Conservation (phyloP, 2,888 invertebrate genomes). For the Aproaerema taeniolella region DNA sequence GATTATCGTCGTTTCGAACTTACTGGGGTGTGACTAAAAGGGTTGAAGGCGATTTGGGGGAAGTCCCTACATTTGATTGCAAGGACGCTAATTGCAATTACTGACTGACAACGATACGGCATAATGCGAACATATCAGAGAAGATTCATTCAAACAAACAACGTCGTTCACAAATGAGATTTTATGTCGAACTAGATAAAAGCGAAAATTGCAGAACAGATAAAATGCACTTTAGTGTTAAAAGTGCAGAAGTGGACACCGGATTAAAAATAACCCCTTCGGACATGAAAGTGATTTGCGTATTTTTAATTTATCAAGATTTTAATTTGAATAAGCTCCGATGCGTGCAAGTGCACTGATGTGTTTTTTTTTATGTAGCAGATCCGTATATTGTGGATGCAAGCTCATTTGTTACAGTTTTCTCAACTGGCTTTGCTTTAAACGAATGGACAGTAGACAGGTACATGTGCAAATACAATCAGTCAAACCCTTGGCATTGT, state of each 20-base stretch:
- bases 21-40: slow-evolving; percentile 57
- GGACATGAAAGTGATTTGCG: slow-evolving; percentile 14
- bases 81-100: slow-evolving; percentile 32
- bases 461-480: background rate
- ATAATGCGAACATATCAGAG: no score
- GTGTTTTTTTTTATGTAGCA: no score
- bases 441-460: slow-evolving; percentile 3
- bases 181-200: no score
- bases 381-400: no score
- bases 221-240: background rate
- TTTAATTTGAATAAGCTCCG: slow-evolving; percentile 9
- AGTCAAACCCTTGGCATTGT: background rate
- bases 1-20: slow-evolving; percentile 43
- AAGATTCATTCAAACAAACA: no score
- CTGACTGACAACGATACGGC: slow-evolving; percentile 21
- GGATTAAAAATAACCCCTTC: slow-evolving; percentile 10
- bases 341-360: background rate
- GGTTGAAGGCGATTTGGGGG: slow-evolving; percentile 61
- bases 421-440: no score
- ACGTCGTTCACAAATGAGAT: no score
- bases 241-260: slow-evolving; percentile 7
- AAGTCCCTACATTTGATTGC: slow-evolving; percentile 41
- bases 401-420: background rate
- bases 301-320: slow-evolving; percentile 16
- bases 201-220: no score